A percentile compares a stretch with the other conserved stretches of the same genome.
These are phyloP conservation scores for Craterocephalus amniculus DNA, from an alignment of 2,797 vertebrate species.

Conservation along the genomic window DNA sequence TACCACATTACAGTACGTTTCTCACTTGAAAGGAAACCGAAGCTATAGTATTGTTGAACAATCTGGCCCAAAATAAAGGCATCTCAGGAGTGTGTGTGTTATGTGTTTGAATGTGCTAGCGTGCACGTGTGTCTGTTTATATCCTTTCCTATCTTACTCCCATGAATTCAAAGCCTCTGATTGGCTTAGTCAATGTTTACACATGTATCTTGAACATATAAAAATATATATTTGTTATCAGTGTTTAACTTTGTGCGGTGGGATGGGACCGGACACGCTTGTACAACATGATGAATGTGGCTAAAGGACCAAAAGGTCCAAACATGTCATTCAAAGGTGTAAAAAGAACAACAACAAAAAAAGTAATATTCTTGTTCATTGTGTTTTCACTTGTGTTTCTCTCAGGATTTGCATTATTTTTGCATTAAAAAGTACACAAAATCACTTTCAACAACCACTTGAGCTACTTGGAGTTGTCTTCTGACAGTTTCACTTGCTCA, in stretches of 20 bases:
- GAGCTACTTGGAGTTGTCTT: conserved; percentile 26
- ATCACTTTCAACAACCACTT: conserved; percentile 41
- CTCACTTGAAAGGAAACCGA: conserved; percentile 73
- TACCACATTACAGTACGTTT: conserved; percentile 38
- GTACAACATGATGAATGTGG: conserved; percentile 40
- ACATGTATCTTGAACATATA: conserved; percentile 62
- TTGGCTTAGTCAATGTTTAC: conserved; percentile 78
- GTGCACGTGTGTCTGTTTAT: conserved; percentile 27
- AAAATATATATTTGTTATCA: conserved; percentile 55
- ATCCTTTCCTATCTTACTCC: conserved; percentile 49
- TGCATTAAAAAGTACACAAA: conserved; percentile 41
- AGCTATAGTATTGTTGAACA: conserved; percentile 77
- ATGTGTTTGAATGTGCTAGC: conserved; percentile 6
- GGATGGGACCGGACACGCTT: conserved; percentile 42
- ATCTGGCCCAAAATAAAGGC: conserved; percentile 70
- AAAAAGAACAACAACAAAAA: conserved; percentile 1
- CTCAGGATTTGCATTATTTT: conserved; percentile 63
- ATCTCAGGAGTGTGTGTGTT: conserved; percentile 75
- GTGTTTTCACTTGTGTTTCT: conserved; percentile 28
- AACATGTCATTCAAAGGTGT: conserved; percentile 25
- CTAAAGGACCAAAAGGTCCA: conserved; percentile 53
- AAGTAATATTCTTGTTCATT: conserved; percentile 13
- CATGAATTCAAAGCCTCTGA: conserved; percentile 70
- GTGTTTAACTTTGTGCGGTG: conserved; percentile 47
- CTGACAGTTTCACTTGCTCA: conserved; percentile 27